Percentiles rank a stretch among this genome's conserved stretches.
These are phyloP conservation scores for Beris morrisii DNA, from an alignment of 2,888 invertebrate species.

Conservation along the genomic window DNA sequence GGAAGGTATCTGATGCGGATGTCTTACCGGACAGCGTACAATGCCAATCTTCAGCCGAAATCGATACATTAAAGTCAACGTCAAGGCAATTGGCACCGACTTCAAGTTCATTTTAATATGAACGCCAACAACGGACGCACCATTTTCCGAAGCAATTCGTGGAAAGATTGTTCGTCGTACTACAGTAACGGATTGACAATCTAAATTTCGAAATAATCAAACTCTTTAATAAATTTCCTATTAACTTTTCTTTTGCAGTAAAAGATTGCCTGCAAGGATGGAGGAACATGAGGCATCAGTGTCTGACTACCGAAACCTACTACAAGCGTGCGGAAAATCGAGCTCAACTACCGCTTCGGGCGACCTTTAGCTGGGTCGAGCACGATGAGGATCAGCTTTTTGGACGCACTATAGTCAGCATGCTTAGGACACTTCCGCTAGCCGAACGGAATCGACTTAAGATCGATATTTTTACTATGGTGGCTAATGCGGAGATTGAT, in stretches of 20 bases:
- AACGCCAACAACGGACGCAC: not conserved
- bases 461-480: constrained; percentile 31
- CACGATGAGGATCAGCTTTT: constrained; percentile 35
- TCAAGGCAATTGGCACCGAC: too few species aligned
- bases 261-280: constrained; percentile 17
- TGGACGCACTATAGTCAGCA: constrained; percentile 33
- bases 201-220: too few species aligned
- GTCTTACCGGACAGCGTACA: too few species aligned
- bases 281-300: not conserved
- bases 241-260: constrained; percentile 1
- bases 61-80: too few species aligned
- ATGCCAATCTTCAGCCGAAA: too few species aligned
- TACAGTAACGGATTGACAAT: constrained; percentile 1
- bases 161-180: not conserved
- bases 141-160: constrained; percentile 13
- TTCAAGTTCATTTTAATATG: too few species aligned
- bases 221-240: too few species aligned
- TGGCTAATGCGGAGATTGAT: constrained; percentile 22
- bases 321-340: not conserved
- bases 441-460: constrained; percentile 31
- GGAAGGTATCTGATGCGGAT: too few species aligned
- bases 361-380: constrained; percentile 27
- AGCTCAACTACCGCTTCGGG: constrained; percentile 16
- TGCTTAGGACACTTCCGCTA: constrained; percentile 29
- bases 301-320: not conserved